These are phyloP conservation scores for Ceramica pisi DNA, from an alignment of 2,888 invertebrate species.

Conservation along the genomic window DNA sequence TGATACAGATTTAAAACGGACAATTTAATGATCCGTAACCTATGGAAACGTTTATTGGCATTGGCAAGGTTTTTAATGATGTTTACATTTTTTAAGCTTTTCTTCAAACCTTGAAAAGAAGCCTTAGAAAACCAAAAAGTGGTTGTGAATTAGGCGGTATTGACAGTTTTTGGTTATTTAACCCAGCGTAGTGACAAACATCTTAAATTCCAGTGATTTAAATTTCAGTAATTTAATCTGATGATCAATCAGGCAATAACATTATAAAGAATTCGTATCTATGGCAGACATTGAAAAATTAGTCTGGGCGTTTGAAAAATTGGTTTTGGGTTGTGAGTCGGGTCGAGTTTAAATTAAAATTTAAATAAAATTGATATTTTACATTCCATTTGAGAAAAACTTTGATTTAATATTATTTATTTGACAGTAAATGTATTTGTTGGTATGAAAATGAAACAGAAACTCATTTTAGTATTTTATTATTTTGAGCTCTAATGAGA, in stretches of 20 bases:
- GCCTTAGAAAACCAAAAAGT: neutral
- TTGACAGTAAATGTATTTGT: neutral
- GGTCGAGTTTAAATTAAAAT: slow-evolving; percentile 50
- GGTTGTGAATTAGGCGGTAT: neutral
- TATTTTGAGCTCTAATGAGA: too few species aligned
- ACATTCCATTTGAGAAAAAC: slow-evolving; percentile 19
- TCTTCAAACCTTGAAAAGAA: slow-evolving; percentile 6
- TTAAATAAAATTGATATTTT: slow-evolving; percentile 43
- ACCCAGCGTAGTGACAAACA: neutral
- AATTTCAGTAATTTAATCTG: slow-evolving; percentile 54
- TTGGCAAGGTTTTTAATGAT: slow-evolving; percentile 7
- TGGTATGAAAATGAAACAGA: neutral
- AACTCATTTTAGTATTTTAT: neutral
- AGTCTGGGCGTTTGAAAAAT: slow-evolving; percentile 68
- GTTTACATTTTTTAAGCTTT: neutral
- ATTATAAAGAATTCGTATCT: slow-evolving; percentile 61
- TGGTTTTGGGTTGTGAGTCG: slow-evolving; percentile 53
- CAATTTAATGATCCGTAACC: slow-evolving; percentile 11
- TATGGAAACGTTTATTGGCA: slow-evolving; percentile 8
- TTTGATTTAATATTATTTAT: slow-evolving; percentile 5
- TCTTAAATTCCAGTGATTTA: slow-evolving; percentile 15
- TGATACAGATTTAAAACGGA: slow-evolving; percentile 24
- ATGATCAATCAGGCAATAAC: slow-evolving; percentile 67
- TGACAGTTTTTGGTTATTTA: neutral
- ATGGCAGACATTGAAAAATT: slow-evolving; percentile 70